Conservation (phyloP, 2,888 invertebrate genomes). For the Heliconius sara region DNA sequence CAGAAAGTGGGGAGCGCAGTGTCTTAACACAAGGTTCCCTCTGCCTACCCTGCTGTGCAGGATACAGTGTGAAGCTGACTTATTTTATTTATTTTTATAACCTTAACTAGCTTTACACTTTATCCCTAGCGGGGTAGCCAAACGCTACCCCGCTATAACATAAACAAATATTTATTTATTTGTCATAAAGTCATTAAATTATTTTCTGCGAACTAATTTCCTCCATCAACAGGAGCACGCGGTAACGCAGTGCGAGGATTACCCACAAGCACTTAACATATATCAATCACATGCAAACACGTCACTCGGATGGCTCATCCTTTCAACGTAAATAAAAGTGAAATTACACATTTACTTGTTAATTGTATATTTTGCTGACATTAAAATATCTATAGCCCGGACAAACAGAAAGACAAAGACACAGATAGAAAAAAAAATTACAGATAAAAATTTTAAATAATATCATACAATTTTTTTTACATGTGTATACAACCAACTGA, state of each 20-base stretch:
- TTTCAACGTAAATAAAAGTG: not conserved
- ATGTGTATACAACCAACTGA: no score
- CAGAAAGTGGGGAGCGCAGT: no score
- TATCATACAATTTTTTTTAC: no score
- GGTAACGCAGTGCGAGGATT: not conserved
- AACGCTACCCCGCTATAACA: not conserved
- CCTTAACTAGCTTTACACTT: no score
- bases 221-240: constrained; percentile 2
- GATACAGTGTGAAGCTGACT: no score
- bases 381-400: not conserved
- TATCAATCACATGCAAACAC: not conserved
- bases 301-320: not conserved
- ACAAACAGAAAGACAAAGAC: no score
- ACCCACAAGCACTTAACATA: constrained; percentile 6
- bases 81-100: no score
- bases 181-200: not conserved
- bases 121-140: no score
- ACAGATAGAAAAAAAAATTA: no score
- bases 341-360: not conserved
- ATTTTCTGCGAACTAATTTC: constrained; percentile 8
- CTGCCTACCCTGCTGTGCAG: no score
- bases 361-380: not conserved
- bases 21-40: no score
- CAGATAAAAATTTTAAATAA: no score
- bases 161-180: not conserved